phyloP scores from a whole-genome alignment of 2,888 invertebrate genomes.

The Bhutanitis thaidina region DNA sequence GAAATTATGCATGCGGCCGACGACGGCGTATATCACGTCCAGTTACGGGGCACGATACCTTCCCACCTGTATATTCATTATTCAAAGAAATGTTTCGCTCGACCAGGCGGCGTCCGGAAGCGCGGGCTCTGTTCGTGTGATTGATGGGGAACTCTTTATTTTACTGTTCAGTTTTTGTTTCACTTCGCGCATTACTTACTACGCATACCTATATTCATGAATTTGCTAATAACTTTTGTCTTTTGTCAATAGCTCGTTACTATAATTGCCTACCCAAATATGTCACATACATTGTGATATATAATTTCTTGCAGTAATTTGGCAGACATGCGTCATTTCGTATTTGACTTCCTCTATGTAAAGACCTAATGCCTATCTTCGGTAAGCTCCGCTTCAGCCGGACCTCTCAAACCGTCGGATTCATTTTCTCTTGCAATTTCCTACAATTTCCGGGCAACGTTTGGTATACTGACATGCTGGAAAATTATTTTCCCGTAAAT shows the following conservation, averaged over 20 bases:
- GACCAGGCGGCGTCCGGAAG: constrained; percentile 71
- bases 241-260: not conserved
- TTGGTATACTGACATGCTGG: constrained; percentile 62
- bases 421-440: constrained; percentile 79
- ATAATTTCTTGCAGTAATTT: too few species aligned
- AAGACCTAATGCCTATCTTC: constrained; percentile 26
- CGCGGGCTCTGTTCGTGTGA: constrained; percentile 72
- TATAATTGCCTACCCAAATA: too few species aligned
- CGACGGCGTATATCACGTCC: constrained; percentile 80
- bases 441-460: constrained; percentile 77
- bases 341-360: constrained; percentile 4
- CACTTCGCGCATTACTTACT: constrained; percentile 29
- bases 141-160: constrained; percentile 74
- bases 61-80: constrained; percentile 74
- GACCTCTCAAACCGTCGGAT: constrained; percentile 67
- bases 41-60: constrained; percentile 77
- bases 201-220: constrained; percentile 37
- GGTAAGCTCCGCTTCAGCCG: constrained; percentile 38
- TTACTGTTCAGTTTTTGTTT: constrained; percentile 54
- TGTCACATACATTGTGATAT: too few species aligned
- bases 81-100: constrained; percentile 80
- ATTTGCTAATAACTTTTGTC: not conserved
- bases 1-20: constrained; percentile 79
- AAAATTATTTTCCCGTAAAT: constrained; percentile 64
- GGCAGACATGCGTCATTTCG: not conserved